Conservation (phyloP, 2,888 invertebrate species). For the Troglohyphantes excavatus region DNA sequence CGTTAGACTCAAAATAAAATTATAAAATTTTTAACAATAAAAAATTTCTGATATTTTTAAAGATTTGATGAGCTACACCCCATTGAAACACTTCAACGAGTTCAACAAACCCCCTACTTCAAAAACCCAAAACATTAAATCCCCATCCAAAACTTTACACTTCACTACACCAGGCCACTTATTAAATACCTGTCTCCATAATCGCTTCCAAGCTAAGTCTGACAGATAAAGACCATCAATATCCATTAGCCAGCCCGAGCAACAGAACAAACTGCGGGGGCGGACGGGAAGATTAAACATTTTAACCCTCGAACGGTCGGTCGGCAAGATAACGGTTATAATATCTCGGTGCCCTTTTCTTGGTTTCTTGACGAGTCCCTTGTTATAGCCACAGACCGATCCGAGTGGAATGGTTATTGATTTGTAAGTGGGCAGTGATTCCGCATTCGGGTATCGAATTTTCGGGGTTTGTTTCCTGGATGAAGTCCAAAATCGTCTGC, state of each 20-base stretch:
- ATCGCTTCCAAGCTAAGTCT: neutral
- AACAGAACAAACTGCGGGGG: neutral
- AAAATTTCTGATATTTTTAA: no score
- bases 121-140: no score
- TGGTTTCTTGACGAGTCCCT: neutral
- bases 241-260: neutral
- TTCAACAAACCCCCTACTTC: no score
- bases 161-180: no score
- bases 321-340: neutral
- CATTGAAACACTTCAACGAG: no score
- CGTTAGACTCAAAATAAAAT: no score
- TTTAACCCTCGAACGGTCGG: neutral
- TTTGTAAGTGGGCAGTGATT: conserved; percentile 2
- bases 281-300: neutral
- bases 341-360: neutral
- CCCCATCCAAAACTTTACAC: no score
- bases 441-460: neutral
- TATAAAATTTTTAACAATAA: no score
- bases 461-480: neutral
- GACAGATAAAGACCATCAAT: neutral
- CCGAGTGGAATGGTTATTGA: neutral
- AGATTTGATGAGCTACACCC: no score
- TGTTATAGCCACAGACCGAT: neutral
- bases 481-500: neutral
- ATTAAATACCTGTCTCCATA: no score